A percentile compares a stretch with the other conserved stretches of the same genome.
Evolutionary conservation across 1,140 invertebrate genomes (phyloP).

Genomic region (Amyelois transitella): DNA sequence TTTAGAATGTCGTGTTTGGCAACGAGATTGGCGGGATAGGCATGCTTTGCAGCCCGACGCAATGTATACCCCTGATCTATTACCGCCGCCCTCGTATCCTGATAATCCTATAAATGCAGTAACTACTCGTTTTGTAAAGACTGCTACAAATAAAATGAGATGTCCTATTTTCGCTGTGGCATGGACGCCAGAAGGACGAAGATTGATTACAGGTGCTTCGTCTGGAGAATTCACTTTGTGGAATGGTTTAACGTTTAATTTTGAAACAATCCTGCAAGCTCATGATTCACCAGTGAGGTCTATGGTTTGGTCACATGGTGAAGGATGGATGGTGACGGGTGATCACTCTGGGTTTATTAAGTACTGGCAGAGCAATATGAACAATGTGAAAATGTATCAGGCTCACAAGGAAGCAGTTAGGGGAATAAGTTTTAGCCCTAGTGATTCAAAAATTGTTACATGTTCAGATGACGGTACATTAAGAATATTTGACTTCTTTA

Average conservation of each 20-base stretch:
- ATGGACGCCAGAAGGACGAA: slow-evolving; percentile 98
- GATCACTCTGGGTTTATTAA: slow-evolving; percentile 99
- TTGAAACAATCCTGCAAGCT: slow-evolving; percentile 99
- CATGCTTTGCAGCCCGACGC: slow-evolving; percentile 92
- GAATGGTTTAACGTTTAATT: slow-evolving; percentile 99
- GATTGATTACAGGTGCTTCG: slow-evolving; percentile 98
- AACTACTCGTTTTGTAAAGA: slow-evolving; percentile 97
- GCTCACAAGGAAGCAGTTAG: slow-evolving; percentile 99
- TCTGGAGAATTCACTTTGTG: slow-evolving; percentile 99
- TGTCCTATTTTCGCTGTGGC: slow-evolving; percentile 99
- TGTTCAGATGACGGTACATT: slow-evolving; percentile 99
- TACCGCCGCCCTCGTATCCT: slow-evolving; percentile 91
- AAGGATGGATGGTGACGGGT: slow-evolving; percentile 99
- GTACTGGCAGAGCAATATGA: slow-evolving; percentile 99
- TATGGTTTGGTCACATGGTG: slow-evolving; percentile 99
- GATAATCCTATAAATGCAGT: slow-evolving; percentile 98
- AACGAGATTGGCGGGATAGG: slow-evolving; percentile 91
- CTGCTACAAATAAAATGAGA: slow-evolving; percentile 99
- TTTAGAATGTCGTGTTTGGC: slow-evolving; percentile 94
- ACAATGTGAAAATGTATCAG: slow-evolving; percentile 99
- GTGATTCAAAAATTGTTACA: slow-evolving; percentile 98
- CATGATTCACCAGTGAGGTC: slow-evolving; percentile 98
- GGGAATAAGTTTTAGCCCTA: slow-evolving; percentile 99
- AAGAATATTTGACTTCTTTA: slow-evolving; percentile 98
- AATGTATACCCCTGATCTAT: slow-evolving; percentile 90